phyloP scores from a whole-genome alignment of 2,888 invertebrate species.

The Stenodera caucasica region DNA sequence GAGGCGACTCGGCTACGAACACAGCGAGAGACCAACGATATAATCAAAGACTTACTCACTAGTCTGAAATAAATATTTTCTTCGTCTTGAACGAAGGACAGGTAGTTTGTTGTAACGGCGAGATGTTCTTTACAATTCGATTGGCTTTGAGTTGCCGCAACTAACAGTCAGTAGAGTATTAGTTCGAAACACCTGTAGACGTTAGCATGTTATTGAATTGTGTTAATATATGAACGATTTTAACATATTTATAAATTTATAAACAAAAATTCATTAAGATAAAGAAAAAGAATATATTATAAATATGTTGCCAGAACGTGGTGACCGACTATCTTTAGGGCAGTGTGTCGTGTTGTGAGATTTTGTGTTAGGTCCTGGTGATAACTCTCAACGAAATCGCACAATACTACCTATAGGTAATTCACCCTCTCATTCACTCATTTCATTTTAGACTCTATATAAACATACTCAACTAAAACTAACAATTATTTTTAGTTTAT shows the following conservation, averaged over 20 bases:
- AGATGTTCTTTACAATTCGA: conserved; percentile 43
- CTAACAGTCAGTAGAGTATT: conserved; percentile 58
- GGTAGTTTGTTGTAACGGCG: conserved; percentile 16
- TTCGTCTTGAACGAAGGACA: conserved; percentile 34
- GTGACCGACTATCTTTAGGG: conserved; percentile 48
- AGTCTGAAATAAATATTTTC: conserved; percentile 27
- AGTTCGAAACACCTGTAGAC: conserved; percentile 58
- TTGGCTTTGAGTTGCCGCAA: conserved; percentile 52
- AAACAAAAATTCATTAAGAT: background rate
- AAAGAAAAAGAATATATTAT: background rate
- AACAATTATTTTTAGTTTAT: no score
- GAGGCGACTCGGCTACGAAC: conserved; percentile 61
- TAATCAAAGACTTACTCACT: conserved; percentile 42
- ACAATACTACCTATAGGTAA: conserved; percentile 21
- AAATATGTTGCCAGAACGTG: conserved; percentile 49
- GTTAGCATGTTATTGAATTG: conserved; percentile 55
- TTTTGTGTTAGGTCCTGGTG: conserved; percentile 18
- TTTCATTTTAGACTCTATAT: no score
- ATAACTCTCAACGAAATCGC: conserved; percentile 14
- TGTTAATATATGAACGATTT: conserved; percentile 41
- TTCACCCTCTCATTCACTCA: conserved; percentile 14
- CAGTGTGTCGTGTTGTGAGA: conserved; percentile 52
- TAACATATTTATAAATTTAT: conserved; percentile 16
- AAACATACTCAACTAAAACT: no score
- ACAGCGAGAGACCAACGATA: conserved; percentile 50